phyloP scores from a whole-genome alignment of 2,113 vertebrate genomes.

The Ophiodon elongatus region DNA sequence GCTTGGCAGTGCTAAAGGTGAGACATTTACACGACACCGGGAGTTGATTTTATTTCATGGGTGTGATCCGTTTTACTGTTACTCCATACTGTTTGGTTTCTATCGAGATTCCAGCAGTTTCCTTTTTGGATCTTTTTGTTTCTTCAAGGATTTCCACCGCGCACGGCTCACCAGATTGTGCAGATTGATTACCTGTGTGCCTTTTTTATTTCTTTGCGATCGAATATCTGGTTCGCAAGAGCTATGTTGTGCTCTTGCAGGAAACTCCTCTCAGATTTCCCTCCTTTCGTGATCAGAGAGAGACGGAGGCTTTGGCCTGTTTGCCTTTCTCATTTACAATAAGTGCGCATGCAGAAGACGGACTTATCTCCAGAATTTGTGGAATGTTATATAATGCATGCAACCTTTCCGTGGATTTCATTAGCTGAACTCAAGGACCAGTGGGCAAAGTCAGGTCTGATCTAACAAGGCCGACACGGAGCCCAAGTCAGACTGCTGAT shows the following conservation, averaged over 20 bases:
- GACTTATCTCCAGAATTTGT: slow-evolving; percentile 56
- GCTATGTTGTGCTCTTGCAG: slow-evolving; percentile 12
- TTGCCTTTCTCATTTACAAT: slow-evolving; percentile 35
- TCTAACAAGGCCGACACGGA: slow-evolving; percentile 24
- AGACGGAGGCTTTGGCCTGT: background rate
- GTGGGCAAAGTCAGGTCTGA: slow-evolving; percentile 35
- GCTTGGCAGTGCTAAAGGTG: background rate
- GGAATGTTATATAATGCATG: slow-evolving; percentile 48
- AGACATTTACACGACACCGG: slow-evolving; percentile 27
- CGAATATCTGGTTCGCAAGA: slow-evolving; percentile 38
- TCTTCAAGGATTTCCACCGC: slow-evolving; percentile 24
- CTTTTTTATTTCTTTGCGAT: slow-evolving; percentile 19
- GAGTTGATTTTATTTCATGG: slow-evolving; percentile 15
- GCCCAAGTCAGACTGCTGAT: background rate
- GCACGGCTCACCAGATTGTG: slow-evolving; percentile 33
- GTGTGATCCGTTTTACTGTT: slow-evolving; percentile 35
- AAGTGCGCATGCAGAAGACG: slow-evolving; percentile 24
- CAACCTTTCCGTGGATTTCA: slow-evolving; percentile 38
- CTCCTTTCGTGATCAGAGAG: slow-evolving; percentile 7
- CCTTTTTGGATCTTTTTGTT: slow-evolving; percentile 8
- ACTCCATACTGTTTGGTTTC: slow-evolving; percentile 30
- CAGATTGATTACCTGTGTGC: slow-evolving; percentile 26
- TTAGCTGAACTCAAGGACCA: slow-evolving; percentile 29
- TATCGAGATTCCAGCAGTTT: slow-evolving; percentile 26
- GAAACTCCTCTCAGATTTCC: slow-evolving; percentile 51